Evolutionary conservation across 53 echinoderm and acorn worm species (phyloP), one percentile per base, ranked within the genome.

Genomic region (Actinopyga echinites): DNA sequence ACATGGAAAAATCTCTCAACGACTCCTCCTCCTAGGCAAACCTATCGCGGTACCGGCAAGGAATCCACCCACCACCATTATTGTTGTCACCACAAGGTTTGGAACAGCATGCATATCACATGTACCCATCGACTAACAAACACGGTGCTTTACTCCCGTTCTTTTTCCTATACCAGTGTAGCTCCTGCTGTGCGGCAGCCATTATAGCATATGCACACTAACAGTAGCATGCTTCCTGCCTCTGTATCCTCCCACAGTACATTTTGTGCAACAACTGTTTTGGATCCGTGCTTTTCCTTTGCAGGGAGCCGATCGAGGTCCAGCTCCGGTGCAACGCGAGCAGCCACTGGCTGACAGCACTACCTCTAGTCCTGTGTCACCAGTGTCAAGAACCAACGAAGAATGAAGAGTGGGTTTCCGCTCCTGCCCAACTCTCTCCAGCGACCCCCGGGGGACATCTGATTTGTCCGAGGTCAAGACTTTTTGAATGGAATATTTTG

Each of bases 161-260:
- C 86, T 77, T 75, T n/a, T n/a, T n/a, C n/a, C n/a, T n/a, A n/a
- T n/a, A 64, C 84, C 55, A 65, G 78, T 43, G 79, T 86, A 36
- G 86, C 79, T n/a, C 86, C 86, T 30, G 79, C 85, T 40, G 81
- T 90, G 81, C 93, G 84, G 73, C 93, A 89, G 69, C 95, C 92
- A 57, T 92, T 95, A 90, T 95, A 86, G 79, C 90, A 95, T 88
- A 64, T 95, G 53, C 92, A 86, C 64, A 87, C 84, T 84, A 69
- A 68, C 57, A 75, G 21, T 40, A 71, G 85, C 81, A 40, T 85
- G 90, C 52, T 86, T 17, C 17, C 49, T 6, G 49, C 49, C 49
- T 15, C 17, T 95, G 88, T 86, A 79, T 33, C 75, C 83, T 56
- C 82, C 79, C 56, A 80, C 86, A 55, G 87, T 94, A 38, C 89